phyloP scores from a whole-genome alignment of 2,888 invertebrate genomes.

The Erannis defoliaria region DNA sequence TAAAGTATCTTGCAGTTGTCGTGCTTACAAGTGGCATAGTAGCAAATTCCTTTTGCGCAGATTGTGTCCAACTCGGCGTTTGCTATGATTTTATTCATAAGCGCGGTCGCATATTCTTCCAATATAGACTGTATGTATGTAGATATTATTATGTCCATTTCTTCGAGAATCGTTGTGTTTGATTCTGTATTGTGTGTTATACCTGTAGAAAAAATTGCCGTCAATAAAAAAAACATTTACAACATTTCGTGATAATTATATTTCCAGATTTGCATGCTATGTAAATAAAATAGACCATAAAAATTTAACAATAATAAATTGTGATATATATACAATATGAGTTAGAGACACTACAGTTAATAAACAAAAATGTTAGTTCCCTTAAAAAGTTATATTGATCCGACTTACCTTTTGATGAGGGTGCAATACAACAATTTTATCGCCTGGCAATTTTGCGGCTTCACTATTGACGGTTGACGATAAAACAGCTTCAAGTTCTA shows the following conservation, averaged over 20 bases:
- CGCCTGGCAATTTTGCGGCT: constrained; percentile 31
- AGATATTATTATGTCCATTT: constrained; percentile 43
- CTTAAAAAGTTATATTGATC: not conserved
- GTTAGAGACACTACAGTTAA: no score
- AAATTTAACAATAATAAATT: no score
- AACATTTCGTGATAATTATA: no score
- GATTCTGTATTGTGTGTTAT: constrained; percentile 46
- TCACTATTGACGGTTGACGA: constrained; percentile 66
- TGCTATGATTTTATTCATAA: constrained; percentile 61
- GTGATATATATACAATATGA: not conserved
- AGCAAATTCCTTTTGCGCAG: constrained; percentile 65
- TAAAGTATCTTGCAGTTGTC: constrained; percentile 54
- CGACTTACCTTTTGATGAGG: constrained; percentile 54
- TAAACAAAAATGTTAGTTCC: not conserved
- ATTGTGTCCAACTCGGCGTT: constrained; percentile 58
- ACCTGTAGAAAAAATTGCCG: constrained; percentile 33
- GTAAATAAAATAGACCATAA: no score
- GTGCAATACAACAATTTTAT: constrained; percentile 36
- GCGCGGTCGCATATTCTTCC: constrained; percentile 57
- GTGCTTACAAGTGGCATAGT: constrained; percentile 59
- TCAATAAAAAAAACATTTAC: no score
- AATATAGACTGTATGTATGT: constrained; percentile 56
- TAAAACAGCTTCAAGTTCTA: constrained; percentile 70
- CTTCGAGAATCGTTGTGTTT: constrained; percentile 40
- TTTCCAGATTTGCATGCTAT: no score